These are phyloP conservation scores for Gambusia yucatana DNA, from an alignment of 2,797 vertebrate genomes.

Conservation along the genomic window DNA sequence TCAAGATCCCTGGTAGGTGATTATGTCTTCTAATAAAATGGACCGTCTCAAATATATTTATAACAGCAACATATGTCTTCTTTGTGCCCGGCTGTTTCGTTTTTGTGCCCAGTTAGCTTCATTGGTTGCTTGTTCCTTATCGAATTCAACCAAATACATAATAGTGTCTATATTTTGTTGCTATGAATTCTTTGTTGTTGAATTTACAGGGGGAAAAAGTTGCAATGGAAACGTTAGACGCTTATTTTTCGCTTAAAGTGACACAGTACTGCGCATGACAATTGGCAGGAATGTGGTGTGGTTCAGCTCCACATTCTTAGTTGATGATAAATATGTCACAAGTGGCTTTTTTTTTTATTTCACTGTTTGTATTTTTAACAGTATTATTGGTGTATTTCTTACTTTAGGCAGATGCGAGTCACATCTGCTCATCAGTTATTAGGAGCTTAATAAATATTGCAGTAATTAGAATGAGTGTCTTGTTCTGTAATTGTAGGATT, in stretches of 20 bases:
- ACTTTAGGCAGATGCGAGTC: neutral
- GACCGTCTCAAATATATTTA: neutral
- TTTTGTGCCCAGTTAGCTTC: constrained; percentile 25
- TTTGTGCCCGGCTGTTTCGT: neutral
- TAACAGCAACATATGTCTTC: neutral
- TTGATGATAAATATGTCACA: neutral
- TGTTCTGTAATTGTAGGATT: neutral
- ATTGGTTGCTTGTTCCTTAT: constrained; percentile 20
- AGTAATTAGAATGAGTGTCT: neutral
- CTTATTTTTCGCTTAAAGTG: neutral
- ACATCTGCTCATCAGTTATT: neutral
- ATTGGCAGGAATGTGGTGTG: neutral
- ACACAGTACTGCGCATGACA: neutral
- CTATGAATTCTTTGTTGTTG: neutral
- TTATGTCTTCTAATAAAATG: accelerated
- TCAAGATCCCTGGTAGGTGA: constrained; percentile 76
- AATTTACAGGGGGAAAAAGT: neutral
- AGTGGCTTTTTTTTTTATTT: neutral
- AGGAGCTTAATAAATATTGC: neutral
- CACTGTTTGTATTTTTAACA: neutral
- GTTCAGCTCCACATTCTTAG: neutral
- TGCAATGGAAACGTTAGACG: neutral
- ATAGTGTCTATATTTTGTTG: neutral
- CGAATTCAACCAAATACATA: neutral
- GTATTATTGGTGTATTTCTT: neutral